Evolutionary conservation across 1,140 invertebrate species (phyloP).

Genomic region (Aphidius ervi): DNA sequence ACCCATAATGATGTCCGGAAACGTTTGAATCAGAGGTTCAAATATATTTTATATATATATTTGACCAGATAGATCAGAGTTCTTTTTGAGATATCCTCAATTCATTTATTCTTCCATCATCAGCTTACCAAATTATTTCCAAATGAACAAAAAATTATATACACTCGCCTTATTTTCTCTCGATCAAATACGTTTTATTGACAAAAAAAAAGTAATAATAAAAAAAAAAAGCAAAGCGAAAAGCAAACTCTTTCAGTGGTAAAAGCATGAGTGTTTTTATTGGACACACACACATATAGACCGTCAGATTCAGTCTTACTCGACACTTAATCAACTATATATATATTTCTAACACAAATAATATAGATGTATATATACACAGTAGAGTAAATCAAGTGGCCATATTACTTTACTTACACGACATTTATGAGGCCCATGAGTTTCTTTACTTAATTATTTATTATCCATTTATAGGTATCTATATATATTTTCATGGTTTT

Average conservation of each 20-base stretch:
- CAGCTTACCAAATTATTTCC: too few relatives aligned
- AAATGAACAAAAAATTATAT: too few relatives aligned
- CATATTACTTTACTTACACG: background rate
- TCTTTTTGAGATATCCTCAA: too few relatives aligned
- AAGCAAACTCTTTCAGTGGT: background rate
- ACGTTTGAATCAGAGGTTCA: background rate
- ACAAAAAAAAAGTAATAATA: too few relatives aligned
- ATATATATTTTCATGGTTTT: background rate
- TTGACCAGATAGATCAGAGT: too few relatives aligned
- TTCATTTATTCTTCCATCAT: too few relatives aligned
- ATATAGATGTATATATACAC: too few relatives aligned
- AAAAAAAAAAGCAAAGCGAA: background rate
- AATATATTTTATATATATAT: background rate
- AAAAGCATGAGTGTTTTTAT: background rate
- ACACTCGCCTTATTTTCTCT: too few relatives aligned
- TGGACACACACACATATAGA: background rate
- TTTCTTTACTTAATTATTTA: constrained; percentile 5
- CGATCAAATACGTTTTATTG: background rate
- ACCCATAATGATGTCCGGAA: background rate
- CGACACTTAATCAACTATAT: constrained; percentile 2
- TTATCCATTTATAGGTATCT: background rate
- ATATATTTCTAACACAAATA: background rate
- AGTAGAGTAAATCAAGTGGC: constrained; percentile 4
- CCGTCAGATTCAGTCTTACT: background rate
- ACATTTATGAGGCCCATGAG: background rate